Evolutionary conservation across 2,113 vertebrate genomes (phyloP), one percentile per base, ranked within the genome.

Genomic region (Symphodus melops): DNA sequence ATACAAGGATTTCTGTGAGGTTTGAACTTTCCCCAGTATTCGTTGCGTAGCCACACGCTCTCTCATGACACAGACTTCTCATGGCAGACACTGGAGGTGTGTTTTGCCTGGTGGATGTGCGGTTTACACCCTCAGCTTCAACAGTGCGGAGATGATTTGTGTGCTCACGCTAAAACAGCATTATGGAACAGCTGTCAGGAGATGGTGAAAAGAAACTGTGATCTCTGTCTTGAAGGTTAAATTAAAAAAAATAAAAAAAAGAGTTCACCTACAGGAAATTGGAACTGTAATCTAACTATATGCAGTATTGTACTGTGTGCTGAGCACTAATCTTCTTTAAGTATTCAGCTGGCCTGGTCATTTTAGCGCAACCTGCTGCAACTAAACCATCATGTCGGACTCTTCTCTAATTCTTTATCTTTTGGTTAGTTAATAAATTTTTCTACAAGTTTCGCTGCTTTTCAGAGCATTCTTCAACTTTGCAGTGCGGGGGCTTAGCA

Each of bases 401-500:
- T 51, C 3, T 44, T 44, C 12, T 55, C 37, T 14, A 28, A 5
- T 21, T 23, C 37, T 8, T 28, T 57, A 44, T 49, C n/a, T 48
- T 55, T 49, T 33, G 12, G 33, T 36, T 1, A 16, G 53, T 68
- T 46, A 60, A 61, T n/a, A 61, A 33, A 54, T 64, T 39, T 59
- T n/a, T 48, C 53, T 19, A 3, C 13, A 59, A 44, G 25, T 60
- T 48, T 67, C 53, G 8, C 17, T 37, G 48, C 54, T 54, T 65
- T 62, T 56, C 16, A 11, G 19, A 48, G 52, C 42, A 33, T 21
- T 55, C 9, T 48, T 55, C 69, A 42, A 9, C 36, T 33, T 52
- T 55, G 54, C 55, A 66, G 55, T 75, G 70, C 25, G 25, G 55
- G 70, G 49, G 48, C 49, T 60, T 12, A n/a, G 46, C 49, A 51